phyloP scores from a whole-genome alignment of 1,140 invertebrate genomes.

The Platorchestia sp. region DNA sequence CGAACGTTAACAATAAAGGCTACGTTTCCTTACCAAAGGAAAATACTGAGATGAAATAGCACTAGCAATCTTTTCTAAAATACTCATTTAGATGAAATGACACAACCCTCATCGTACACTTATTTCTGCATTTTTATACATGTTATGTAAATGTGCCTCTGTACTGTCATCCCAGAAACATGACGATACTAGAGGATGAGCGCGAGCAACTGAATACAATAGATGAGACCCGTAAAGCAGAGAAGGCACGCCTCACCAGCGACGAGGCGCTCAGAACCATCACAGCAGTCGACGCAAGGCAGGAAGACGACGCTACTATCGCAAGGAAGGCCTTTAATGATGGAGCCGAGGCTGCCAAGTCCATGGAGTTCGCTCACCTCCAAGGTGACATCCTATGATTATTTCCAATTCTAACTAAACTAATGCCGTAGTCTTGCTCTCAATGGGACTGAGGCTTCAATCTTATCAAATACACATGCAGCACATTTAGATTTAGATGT shows the following conservation, averaged over 20 bases:
- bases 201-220: background rate
- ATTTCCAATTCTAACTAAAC: background rate
- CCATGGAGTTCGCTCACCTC: conserved; percentile 23
- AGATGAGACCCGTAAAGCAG: conserved; percentile 16
- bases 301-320: conserved; percentile 5
- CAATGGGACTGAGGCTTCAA: too few species aligned
- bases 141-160: background rate
- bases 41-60: too few species aligned
- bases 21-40: too few species aligned
- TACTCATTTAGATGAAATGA: too few species aligned
- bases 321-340: conserved; percentile 37
- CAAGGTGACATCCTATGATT: background rate
- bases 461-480: background rate
- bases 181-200: conserved; percentile 43
- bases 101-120: too few species aligned
- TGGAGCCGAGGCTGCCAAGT: conserved; percentile 14
- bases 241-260: background rate
- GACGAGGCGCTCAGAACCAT: conserved; percentile 1
- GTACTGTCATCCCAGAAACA: background rate
- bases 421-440: background rate
- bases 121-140: too few species aligned
- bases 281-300: background rate
- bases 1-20: too few species aligned
- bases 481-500: background rate
- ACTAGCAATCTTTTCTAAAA: too few species aligned